Percentiles rank a stretch among this genome's conserved stretches.
These are phyloP conservation scores for Acropternis orthonyx DNA, from an alignment of 2,797 vertebrate genomes.

Conservation along the genomic window DNA sequence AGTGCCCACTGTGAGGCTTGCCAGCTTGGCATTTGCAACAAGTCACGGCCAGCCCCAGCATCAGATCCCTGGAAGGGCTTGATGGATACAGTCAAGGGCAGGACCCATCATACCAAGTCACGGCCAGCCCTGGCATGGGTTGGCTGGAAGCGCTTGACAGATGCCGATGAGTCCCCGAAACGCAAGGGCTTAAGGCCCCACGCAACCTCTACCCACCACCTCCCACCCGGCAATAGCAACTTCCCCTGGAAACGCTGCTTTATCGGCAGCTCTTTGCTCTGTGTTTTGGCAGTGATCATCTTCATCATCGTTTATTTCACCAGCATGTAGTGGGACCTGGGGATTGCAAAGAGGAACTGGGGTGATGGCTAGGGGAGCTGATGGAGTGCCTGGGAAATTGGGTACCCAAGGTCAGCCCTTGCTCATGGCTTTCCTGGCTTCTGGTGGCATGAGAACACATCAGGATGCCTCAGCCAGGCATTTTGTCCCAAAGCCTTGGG, in stretches of 20 bases:
- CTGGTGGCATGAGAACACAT: not conserved
- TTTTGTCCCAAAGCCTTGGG: not conserved
- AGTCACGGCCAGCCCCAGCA: accelerated
- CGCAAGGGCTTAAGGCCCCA: accelerated
- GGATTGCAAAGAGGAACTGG: accelerated
- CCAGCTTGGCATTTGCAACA: not conserved
- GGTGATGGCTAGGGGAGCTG: not conserved
- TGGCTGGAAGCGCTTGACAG: not conserved
- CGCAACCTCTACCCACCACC: accelerated
- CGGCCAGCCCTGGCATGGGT: accelerated
- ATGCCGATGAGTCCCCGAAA: accelerated
- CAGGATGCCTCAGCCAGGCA: not conserved
- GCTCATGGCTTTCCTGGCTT: not conserved
- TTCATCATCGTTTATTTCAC: not conserved
- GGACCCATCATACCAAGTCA: accelerated
- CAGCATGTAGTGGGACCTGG: not conserved
- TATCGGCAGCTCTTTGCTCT: not conserved
- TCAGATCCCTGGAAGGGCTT: not conserved
- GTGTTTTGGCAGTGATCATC: not conserved
- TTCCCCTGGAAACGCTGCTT: not conserved
- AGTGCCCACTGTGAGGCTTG: slow-evolving; percentile 44
- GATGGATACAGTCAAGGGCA: accelerated
- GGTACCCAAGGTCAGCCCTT: not conserved
- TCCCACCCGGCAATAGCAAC: accelerated
- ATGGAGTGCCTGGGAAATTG: not conserved